phyloP scores from a whole-genome alignment of 2,888 invertebrate species.

The Morpho helenor region DNA sequence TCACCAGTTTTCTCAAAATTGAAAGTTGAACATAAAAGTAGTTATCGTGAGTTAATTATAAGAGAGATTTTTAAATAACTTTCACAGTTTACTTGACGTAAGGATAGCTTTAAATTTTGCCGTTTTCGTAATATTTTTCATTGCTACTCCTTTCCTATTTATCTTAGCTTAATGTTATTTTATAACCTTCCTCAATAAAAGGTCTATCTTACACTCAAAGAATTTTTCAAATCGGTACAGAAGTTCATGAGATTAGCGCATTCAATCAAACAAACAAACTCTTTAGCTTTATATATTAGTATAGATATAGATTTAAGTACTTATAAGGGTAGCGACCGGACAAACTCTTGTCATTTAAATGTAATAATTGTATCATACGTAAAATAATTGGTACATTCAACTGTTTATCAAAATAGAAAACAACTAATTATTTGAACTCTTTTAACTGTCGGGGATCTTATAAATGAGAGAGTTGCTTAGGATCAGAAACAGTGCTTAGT shows the following conservation, averaged over 20 bases:
- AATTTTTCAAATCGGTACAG: too few species aligned
- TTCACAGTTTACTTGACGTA: too few species aligned
- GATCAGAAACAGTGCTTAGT: slow-evolving; percentile 17
- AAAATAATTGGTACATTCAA: slow-evolving; percentile 44
- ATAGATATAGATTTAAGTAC: not conserved
- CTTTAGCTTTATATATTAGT: not conserved
- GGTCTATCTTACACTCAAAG: too few species aligned
- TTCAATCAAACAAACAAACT: too few species aligned
- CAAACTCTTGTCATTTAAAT: slow-evolving; percentile 36
- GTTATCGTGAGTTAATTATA: too few species aligned
- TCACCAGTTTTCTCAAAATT: not conserved
- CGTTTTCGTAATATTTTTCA: too few species aligned
- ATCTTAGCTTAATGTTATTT: too few species aligned
- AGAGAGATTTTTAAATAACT: too few species aligned
- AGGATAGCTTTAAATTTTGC: too few species aligned
- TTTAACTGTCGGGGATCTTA: slow-evolving; percentile 18
- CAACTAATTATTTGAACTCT: slow-evolving; percentile 41
- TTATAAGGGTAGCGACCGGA: slow-evolving; percentile 31
- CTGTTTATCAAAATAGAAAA: slow-evolving; percentile 40
- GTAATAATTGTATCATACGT: slow-evolving; percentile 25
- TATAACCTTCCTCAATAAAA: too few species aligned
- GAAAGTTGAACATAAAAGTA: not conserved
- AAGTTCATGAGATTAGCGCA: too few species aligned
- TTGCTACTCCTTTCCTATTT: too few species aligned
- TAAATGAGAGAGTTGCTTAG: slow-evolving; percentile 20